These are phyloP conservation scores for Numenius phaeopus DNA, from an alignment of 2,797 vertebrate genomes.

Conservation along the genomic window DNA sequence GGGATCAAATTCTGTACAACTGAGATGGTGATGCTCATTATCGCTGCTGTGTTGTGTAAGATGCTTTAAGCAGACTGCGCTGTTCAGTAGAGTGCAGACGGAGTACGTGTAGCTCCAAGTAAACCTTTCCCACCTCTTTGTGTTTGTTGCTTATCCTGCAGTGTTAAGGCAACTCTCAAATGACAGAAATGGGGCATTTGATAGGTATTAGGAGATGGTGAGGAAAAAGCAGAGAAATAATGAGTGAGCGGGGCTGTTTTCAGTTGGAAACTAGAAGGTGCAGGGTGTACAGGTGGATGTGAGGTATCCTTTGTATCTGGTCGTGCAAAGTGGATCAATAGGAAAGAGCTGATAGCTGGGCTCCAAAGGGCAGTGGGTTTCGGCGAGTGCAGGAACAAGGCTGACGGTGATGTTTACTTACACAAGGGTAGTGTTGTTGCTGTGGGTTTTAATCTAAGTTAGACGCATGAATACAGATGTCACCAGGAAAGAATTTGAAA, in stretches of 20 bases:
- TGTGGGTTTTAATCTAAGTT: not conserved
- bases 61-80: not conserved
- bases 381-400: not conserved
- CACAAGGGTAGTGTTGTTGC: not conserved
- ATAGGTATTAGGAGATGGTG: not conserved
- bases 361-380: not conserved
- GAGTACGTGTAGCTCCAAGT: not conserved
- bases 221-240: not conserved
- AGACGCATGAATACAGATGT: conserved; percentile 31
- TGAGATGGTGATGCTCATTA: not conserved
- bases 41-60: not conserved
- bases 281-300: not conserved
- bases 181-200: not conserved
- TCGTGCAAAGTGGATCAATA: not conserved
- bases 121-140: not conserved
- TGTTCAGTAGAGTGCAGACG: not conserved
- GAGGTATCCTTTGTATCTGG: not conserved
- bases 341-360: not conserved
- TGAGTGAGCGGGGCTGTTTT: not conserved
- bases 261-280: not conserved
- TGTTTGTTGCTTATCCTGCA: not conserved
- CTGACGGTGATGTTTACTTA: not conserved
- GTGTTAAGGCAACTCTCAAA: not conserved
- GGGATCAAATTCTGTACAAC: not conserved
- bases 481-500: conserved; percentile 47